A percentile compares a stretch with the other conserved stretches of the same genome.
These are phyloP conservation scores for Graptemys geographica DNA, from an alignment of 2,797 vertebrate genomes.

Conservation along the genomic window DNA sequence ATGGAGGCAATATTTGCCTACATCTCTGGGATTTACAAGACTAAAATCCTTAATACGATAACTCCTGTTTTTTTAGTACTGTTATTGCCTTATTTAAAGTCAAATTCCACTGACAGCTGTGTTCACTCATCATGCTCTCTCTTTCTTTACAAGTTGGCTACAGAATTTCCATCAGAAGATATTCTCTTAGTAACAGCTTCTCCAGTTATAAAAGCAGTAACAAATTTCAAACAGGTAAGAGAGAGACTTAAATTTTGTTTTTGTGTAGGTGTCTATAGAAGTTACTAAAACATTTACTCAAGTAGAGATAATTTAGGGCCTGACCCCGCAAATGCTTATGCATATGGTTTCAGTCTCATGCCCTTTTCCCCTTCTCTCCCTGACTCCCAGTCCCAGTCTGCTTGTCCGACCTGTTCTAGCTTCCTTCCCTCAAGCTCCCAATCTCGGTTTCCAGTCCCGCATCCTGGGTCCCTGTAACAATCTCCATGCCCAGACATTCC, in stretches of 20 bases:
- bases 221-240: slow-evolving; percentile 93
- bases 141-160: slow-evolving; percentile 84
- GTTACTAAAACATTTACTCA: not conserved
- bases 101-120: not conserved
- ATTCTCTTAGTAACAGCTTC: slow-evolving; percentile 90
- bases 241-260: not conserved
- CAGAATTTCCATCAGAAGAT: slow-evolving; percentile 86
- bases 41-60: not conserved
- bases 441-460: not conserved
- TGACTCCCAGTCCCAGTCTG: not conserved
- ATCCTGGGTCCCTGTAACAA: not conserved
- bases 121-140: not conserved
- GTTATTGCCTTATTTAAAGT: not conserved
- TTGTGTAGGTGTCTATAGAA: not conserved
- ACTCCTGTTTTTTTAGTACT: not conserved
- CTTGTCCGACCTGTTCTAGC: not conserved
- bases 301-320: not conserved
- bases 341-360: not conserved
- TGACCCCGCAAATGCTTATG: not conserved
- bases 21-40: not conserved
- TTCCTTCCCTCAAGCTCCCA: not conserved
- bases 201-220: slow-evolving; percentile 91
- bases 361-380: not conserved
- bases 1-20: not conserved
- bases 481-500: not conserved